A percentile compares a stretch with the other conserved stretches of the same genome.
Evolutionary conservation across 2,113 vertebrate species (phyloP).

Genomic region (Siniperca chuatsi): DNA sequence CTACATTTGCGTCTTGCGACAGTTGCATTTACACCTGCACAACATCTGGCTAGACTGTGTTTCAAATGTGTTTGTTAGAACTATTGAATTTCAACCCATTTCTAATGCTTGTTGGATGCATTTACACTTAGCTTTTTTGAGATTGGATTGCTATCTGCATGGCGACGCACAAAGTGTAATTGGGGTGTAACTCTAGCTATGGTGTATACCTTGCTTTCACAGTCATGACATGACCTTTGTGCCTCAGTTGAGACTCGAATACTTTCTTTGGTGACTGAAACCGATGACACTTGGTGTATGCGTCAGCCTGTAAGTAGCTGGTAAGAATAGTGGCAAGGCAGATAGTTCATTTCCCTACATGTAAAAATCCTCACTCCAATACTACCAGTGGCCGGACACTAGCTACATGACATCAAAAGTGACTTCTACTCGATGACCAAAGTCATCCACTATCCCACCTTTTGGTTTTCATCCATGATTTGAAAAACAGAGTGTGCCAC

Average conservation of each 20-base stretch:
- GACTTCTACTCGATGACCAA: neutral
- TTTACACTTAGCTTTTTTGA: neutral
- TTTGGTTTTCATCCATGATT: neutral
- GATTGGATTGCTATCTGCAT: neutral
- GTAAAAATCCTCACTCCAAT: neutral
- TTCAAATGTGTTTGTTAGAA: neutral
- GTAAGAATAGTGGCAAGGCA: neutral
- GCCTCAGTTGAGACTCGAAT: neutral
- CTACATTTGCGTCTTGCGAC: neutral
- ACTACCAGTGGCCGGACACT: neutral
- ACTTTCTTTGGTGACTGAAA: neutral
- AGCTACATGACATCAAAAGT: neutral
- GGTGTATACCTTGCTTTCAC: neutral
- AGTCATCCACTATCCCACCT: neutral
- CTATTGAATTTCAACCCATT: neutral
- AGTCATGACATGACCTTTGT: neutral
- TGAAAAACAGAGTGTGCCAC: neutral
- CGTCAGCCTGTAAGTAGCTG: neutral
- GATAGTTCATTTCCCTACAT: neutral
- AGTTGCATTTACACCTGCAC: neutral
- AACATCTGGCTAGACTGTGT: neutral
- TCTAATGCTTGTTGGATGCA: neutral
- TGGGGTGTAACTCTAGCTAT: neutral
- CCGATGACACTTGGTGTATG: neutral
- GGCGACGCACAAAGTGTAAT: neutral